These are phyloP conservation scores for Dynastes maya DNA, from an alignment of 2,888 invertebrate species.

Conservation along the genomic window DNA sequence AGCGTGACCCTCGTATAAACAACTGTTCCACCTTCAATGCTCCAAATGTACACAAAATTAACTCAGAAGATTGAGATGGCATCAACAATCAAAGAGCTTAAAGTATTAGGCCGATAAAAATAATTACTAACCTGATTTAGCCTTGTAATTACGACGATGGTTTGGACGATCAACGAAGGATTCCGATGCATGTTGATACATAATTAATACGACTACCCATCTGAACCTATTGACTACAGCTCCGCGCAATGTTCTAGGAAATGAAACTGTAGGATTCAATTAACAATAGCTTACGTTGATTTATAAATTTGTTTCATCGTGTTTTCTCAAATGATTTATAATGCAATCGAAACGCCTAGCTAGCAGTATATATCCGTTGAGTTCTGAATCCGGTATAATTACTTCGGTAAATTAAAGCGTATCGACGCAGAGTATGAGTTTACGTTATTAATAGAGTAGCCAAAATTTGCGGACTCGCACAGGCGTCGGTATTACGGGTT, in stretches of 20 bases:
- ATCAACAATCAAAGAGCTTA: too few relatives aligned
- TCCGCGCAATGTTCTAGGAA: neutral
- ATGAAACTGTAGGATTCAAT: slow-evolving; percentile 29
- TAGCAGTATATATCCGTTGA: slow-evolving; percentile 26
- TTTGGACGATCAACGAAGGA: neutral
- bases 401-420: slow-evolving; percentile 39
- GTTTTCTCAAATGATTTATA: slow-evolving; percentile 26
- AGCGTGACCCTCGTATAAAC: too few relatives aligned
- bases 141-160: neutral
- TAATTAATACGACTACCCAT: slow-evolving; percentile 20
- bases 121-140: neutral
- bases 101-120: neutral
- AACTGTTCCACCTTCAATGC: too few relatives aligned
- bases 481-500: too few relatives aligned
- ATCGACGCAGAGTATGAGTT: slow-evolving; percentile 38
- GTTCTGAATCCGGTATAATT: slow-evolving; percentile 27
- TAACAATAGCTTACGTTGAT: slow-evolving; percentile 38
- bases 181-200: neutral
- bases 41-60: too few relatives aligned
- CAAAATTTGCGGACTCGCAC: too few relatives aligned
- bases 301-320: slow-evolving; percentile 40
- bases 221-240: neutral
- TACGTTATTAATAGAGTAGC: neutral
- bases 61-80: too few relatives aligned
- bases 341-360: neutral